Evolutionary conservation across 2,113 vertebrate genomes (phyloP).

Genomic region (Melanotaenia duboulayi): DNA sequence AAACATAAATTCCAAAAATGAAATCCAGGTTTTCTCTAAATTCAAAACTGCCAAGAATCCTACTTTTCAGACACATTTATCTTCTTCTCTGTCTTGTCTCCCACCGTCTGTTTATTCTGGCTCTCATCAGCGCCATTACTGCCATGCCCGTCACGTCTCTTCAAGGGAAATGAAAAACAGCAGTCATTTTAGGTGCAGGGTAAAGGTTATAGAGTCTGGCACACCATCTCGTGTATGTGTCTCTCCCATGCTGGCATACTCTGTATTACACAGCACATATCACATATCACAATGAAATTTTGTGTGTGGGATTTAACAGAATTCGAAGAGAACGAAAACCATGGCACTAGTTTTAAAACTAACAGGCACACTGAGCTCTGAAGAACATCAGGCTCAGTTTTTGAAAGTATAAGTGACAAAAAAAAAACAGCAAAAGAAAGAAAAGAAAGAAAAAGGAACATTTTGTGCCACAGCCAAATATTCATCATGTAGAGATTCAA

Average conservation of each 20-base stretch:
- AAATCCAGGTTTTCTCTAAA: conserved; percentile 66
- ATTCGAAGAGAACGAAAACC: background rate
- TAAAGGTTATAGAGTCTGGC: conserved; percentile 75
- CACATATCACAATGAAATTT: conserved; percentile 24
- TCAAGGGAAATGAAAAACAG: conserved; percentile 80
- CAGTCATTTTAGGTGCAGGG: conserved; percentile 75
- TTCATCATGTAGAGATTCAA: conserved; percentile 18
- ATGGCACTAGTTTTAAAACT: conserved; percentile 3
- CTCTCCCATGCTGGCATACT: conserved; percentile 37
- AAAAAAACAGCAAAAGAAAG: background rate
- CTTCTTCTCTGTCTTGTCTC: conserved; percentile 79
- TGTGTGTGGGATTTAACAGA: conserved; percentile 15
- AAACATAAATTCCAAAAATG: conserved; percentile 58
- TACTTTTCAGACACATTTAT: conserved; percentile 77
- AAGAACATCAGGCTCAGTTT: conserved; percentile 23
- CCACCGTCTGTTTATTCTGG: conserved; percentile 80
- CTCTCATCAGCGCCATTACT: conserved; percentile 78
- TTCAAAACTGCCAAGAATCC: conserved; percentile 67
- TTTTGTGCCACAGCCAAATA: conserved; percentile 5
- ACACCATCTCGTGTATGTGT: conserved; percentile 40
- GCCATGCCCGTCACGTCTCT: conserved; percentile 74
- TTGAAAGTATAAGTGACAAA: conserved; percentile 16
- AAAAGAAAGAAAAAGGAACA: background rate
- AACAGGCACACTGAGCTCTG: conserved; percentile 1
- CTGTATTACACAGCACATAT: conserved; percentile 33